These are phyloP conservation scores for Trachurus trachurus DNA, from an alignment of 2,797 vertebrate species.

Conservation along the genomic window DNA sequence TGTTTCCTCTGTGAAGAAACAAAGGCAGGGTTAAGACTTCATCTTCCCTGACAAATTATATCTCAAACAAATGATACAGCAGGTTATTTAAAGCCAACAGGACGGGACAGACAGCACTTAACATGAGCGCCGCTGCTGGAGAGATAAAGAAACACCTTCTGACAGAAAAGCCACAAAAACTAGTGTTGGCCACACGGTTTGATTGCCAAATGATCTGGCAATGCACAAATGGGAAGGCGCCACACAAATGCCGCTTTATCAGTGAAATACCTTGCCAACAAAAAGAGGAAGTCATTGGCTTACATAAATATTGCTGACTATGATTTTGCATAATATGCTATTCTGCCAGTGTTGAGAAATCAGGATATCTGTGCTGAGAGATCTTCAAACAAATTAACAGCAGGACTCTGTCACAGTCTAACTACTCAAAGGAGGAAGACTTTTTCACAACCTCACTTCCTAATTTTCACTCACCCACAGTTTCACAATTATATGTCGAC, in stretches of 20 bases:
- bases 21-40: not conserved
- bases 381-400: constrained; percentile 20
- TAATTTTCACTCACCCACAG: not conserved
- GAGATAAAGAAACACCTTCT: constrained; percentile 35
- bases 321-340: constrained; percentile 18
- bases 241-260: constrained; percentile 8
- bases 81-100: not conserved
- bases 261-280: constrained; percentile 13
- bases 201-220: constrained; percentile 48
- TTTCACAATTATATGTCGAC: constrained; percentile 39
- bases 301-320: constrained; percentile 11
- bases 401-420: not conserved
- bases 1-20: constrained; percentile 88
- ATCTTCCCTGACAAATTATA: not conserved
- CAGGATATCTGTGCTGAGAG: constrained; percentile 14
- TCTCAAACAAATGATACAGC: not conserved
- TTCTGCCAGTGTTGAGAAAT: constrained; percentile 38
- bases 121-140: not conserved
- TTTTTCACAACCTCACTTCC: constrained; percentile 15
- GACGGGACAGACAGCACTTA: not conserved
- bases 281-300: constrained; percentile 34
- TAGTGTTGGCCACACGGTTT: constrained; percentile 6
- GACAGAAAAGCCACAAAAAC: constrained; percentile 4
- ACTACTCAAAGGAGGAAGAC: constrained; percentile 17
- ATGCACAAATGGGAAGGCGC: constrained; percentile 26